Conservation (phyloP, 2,113 vertebrate genomes). For the Caracal caracal region DNA sequence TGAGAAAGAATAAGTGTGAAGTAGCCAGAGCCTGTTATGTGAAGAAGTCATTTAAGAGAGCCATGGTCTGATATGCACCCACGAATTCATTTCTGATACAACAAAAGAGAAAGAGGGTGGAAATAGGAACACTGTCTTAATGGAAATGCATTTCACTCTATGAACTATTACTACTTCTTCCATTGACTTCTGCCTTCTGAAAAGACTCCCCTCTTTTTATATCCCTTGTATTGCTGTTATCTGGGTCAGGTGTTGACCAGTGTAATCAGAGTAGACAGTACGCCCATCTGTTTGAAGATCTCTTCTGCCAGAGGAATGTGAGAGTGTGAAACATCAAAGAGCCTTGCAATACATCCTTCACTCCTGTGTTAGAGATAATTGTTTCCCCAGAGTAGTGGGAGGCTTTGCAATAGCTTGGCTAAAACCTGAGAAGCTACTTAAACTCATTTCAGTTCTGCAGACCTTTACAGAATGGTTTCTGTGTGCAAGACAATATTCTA, state of each 20-base stretch:
- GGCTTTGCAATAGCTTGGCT: neutral
- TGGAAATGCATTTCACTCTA: neutral
- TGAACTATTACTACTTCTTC: neutral
- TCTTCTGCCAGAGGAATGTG: neutral
- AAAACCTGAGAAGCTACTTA: neutral
- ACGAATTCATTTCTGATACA: constrained; percentile 20
- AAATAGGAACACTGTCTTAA: neutral
- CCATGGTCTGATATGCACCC: neutral
- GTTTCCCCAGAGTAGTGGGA: constrained; percentile 16
- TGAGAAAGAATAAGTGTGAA: neutral
- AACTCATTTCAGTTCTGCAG: constrained; percentile 8
- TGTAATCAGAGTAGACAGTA: neutral
- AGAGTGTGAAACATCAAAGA: constrained; percentile 19
- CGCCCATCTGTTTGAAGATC: neutral
- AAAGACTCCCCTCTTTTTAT: neutral
- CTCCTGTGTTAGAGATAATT: constrained; percentile 2
- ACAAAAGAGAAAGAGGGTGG: neutral
- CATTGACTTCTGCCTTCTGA: neutral
- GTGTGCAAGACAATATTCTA: neutral
- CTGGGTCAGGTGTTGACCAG: neutral
- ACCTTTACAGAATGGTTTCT: neutral
- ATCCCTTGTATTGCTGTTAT: neutral
- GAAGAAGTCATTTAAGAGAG: neutral
- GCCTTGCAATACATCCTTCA: neutral
- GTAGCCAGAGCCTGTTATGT: neutral